Base-by-base conservation (phyloP, 1,140 invertebrate genomes). In the Danaus plexippus region DNA sequence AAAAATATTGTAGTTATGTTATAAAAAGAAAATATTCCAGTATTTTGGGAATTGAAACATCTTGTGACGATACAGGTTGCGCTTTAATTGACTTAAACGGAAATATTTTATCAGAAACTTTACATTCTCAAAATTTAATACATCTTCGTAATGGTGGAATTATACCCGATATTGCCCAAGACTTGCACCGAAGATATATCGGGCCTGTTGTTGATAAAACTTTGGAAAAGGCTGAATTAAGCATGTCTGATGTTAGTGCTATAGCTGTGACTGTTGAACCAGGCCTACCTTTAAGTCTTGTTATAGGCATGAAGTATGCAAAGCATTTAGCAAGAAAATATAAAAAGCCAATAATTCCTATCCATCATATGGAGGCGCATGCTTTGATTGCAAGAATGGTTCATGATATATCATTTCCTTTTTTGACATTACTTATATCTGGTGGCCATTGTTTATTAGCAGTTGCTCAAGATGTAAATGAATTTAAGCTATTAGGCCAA, bases 361-460 rank as follows among this genome's bases (percentile, higher is more conserved):
- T 99, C 70, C 97, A 99, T 88, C 98, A 99, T 67, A 99, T 99
- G 98, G 92, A 99, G 90, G 97, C 97, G 5, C 98, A 99, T 90
- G 97, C 97, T 15, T 82, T 99, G 51, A 96, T 93, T 42, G 92
- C 90, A 9, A 89, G 97, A 80, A 93, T 98, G 76, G 77, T 89
- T 57, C 59, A 83, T 64, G 57, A 66, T 50, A 88, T 98, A 47
- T 77, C 92, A 51, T 99, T 96, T 89, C 98, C 98, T 54, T 98
- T 94, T 88, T 85, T 99, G 43, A 94, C 94, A 10, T 80, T 98
- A 10, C 85, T 99, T 2, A 92, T 97, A 61, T 98, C 97, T 74
- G 96, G 96, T 49, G 97, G 97, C 7, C 96, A 99, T 80, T 95
- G 94, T 85, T 87, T 98, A 46, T 72, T 99, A 55, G 92, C 92